These are phyloP conservation scores for Ephialtes manifestator DNA, from an alignment of 2,888 invertebrate genomes.

Conservation along the genomic window DNA sequence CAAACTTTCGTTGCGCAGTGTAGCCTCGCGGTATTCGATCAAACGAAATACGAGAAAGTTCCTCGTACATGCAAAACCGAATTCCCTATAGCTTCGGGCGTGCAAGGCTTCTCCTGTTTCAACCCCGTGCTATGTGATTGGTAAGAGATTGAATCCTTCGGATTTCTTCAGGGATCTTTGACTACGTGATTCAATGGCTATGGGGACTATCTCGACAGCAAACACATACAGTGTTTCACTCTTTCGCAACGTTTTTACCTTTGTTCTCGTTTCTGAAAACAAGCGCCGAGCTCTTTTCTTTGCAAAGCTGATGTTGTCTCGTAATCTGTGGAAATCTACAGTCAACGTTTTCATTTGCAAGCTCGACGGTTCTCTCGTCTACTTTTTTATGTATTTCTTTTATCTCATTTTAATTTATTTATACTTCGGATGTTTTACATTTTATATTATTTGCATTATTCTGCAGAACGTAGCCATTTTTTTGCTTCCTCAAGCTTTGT, in stretches of 20 bases:
- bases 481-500: too few relatives aligned
- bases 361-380: too few relatives aligned
- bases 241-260: neutral
- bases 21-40: neutral
- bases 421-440: too few relatives aligned
- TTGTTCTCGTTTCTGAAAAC: neutral
- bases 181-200: constrained; percentile 11
- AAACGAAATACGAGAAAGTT: constrained; percentile 4
- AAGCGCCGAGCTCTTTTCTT: too few relatives aligned
- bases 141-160: constrained; percentile 48
- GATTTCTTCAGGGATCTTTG: constrained; percentile 35
- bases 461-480: too few relatives aligned
- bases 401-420: too few relatives aligned
- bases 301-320: too few relatives aligned
- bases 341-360: too few relatives aligned
- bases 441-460: too few relatives aligned
- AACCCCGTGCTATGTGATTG: constrained; percentile 52
- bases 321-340: too few relatives aligned
- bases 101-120: constrained; percentile 30
- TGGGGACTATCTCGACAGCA: constrained; percentile 5
- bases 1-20: neutral
- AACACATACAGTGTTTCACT: neutral
- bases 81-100: constrained; percentile 22
- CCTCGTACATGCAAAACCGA: constrained; percentile 21
- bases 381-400: too few relatives aligned